Percentiles rank a stretch among this genome's conserved stretches.
phyloP scores from a whole-genome alignment of 2,888 invertebrate genomes.

The Caenorhabditis macrosperma region DNA sequence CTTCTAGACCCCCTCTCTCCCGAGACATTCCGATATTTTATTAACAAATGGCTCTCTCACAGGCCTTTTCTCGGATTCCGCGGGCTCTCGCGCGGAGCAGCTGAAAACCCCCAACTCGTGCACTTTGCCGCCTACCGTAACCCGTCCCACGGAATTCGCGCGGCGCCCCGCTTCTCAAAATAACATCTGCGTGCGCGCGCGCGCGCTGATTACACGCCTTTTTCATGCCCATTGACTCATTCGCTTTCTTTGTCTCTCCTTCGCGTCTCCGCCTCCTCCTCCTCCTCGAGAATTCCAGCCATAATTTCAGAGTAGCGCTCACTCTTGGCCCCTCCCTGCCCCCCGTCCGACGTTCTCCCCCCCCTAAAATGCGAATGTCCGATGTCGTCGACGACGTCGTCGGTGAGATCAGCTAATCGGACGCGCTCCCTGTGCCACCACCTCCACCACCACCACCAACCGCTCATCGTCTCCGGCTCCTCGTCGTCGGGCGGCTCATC shows the following conservation, averaged over 20 bases:
- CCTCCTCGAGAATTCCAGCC: too few species aligned
- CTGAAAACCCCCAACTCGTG: too few species aligned
- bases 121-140: too few species aligned
- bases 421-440: constrained; percentile 57
- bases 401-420: constrained; percentile 60
- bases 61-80: too few species aligned
- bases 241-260: background rate
- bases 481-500: constrained; percentile 25
- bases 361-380: constrained; percentile 45
- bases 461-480: constrained; percentile 23
- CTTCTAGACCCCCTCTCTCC: background rate
- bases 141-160: background rate
- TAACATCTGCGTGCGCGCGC: too few species aligned
- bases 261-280: constrained; percentile 19
- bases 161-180: background rate
- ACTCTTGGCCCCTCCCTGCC: constrained; percentile 40
- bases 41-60: too few species aligned
- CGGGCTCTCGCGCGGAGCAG: too few species aligned
- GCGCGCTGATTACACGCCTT: background rate
- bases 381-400: constrained; percentile 61
- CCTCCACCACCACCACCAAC: constrained; percentile 40
- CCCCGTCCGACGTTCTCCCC: background rate
- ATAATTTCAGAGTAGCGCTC: constrained; percentile 36
- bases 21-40: constrained; percentile 8
- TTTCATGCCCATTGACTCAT: background rate